Conservation (phyloP, 1,140 invertebrate genomes). For the Lordiphosa stackelbergi region DNA sequence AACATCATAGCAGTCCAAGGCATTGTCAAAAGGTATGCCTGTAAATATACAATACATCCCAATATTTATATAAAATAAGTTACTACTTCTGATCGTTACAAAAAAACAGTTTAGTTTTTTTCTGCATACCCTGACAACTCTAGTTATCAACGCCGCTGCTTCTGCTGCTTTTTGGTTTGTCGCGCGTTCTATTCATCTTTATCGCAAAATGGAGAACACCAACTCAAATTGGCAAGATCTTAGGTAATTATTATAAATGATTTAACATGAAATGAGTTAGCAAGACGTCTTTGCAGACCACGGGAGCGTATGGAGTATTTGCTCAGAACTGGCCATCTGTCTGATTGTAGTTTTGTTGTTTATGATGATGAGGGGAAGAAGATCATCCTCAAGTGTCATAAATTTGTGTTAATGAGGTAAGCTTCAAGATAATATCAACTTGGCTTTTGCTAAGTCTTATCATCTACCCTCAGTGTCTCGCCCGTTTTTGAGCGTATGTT, state of each 20-base stretch:
- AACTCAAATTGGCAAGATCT: constrained; percentile 27
- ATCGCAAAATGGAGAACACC: constrained; percentile 16
- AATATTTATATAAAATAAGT: not conserved
- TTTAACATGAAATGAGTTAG: too few species aligned
- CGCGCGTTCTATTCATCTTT: not conserved
- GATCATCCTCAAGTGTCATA: constrained; percentile 28
- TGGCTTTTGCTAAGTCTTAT: too few species aligned
- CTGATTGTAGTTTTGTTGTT: constrained; percentile 39
- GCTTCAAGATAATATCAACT: too few species aligned
- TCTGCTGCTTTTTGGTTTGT: too few species aligned
- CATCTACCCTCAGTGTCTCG: constrained; percentile 8
- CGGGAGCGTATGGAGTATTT: constrained; percentile 35
- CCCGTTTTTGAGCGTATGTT: constrained; percentile 49
- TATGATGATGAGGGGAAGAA: constrained; percentile 20
- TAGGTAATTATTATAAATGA: not conserved
- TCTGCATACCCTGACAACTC: too few species aligned
- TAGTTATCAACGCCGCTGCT: too few species aligned
- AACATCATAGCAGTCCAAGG: too few species aligned
- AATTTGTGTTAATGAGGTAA: constrained; percentile 31
- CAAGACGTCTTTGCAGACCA: not conserved
- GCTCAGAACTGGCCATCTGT: constrained; percentile 28
- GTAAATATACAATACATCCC: not conserved
- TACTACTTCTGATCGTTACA: too few species aligned
- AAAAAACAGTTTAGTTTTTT: too few species aligned
- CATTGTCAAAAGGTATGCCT: not conserved